Base-by-base conservation (phyloP, 2,888 invertebrate genomes). In the Eilema depressum region DNA sequence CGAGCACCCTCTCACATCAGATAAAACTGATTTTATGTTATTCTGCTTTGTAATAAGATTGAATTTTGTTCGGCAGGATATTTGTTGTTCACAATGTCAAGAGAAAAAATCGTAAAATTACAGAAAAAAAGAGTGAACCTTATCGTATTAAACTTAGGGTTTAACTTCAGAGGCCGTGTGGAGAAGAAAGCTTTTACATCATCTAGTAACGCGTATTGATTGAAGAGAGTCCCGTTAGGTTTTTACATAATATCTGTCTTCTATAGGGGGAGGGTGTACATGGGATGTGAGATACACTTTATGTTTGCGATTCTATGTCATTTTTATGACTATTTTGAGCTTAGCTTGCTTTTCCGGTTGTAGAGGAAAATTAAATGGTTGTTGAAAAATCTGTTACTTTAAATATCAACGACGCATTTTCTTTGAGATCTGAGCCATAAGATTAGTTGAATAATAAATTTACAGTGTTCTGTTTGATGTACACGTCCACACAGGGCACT, bases 221-320 rank as follows among this genome's bases (percentile, higher is more conserved):
- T 95, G 95, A 94, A 93, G 95, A 93, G 93, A 92, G 90, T 94
- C 87, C 92, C 91, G 93, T 94, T 92, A 93, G 92, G 92, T 93
- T 95, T 93, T 94, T 95, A 95, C 95, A 95, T 95, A 94, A 95
- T 94, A 93, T 93, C 91, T 93, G 91, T 93, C 93, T 92, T 91
- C 86, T 85, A 86, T 85, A 82, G 90, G 88, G 93, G 94, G 90
- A 91, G 88, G 88, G 80, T 84, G 86, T 89, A 89, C 85, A 89
- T 89, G 86, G 47, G 86, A 83, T 85, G 83, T 86, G 87, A 86
- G 83, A 82, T 84, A 85, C 82, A 84, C 83, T 81, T 82, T 84
- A 83, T 84, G 81, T 86, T 85, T 86, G 85, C 81, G 74, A 83
- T 83, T 77, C 79, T 80, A 80, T 84, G 83, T 82, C 74, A 83